phyloP scores from a whole-genome alignment of 2,113 vertebrate genomes.

The Illadopsis cleaveri region DNA sequence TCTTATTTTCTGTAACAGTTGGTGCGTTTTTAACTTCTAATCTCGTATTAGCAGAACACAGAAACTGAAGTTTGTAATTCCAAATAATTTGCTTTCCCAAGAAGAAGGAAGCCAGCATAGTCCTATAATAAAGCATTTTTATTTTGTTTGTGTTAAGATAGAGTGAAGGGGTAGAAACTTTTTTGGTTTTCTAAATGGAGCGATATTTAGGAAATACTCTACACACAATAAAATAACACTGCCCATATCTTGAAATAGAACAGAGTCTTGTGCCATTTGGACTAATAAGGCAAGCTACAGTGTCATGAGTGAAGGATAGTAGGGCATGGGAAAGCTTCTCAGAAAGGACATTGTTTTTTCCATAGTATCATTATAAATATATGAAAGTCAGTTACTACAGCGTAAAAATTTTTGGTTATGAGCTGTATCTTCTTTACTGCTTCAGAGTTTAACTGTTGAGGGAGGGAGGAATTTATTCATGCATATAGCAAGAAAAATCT shows the following conservation, averaged over 20 bases:
- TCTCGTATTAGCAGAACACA: background rate
- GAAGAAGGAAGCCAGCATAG: background rate
- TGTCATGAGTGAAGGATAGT: background rate
- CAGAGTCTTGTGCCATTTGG: background rate
- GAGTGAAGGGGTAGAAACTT: background rate
- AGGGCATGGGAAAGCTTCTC: background rate
- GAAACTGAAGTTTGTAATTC: background rate
- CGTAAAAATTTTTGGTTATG: background rate
- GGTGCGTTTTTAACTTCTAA: background rate
- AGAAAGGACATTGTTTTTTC: background rate
- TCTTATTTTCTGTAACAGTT: background rate
- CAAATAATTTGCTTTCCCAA: background rate
- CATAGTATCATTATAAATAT: background rate
- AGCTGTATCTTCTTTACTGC: background rate
- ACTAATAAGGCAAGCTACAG: background rate
- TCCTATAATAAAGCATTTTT: background rate
- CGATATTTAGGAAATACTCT: background rate
- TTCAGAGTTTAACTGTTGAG: background rate
- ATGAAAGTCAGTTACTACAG: background rate
- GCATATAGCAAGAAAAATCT: background rate
- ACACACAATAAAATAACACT: background rate
- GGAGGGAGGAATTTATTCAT: background rate
- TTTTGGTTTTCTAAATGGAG: background rate
- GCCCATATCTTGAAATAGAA: fast-evolving
- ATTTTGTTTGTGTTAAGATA: background rate